Percentiles rank a stretch among this genome's conserved stretches.
These are phyloP conservation scores for Nymphalis c-album DNA, from an alignment of 2,888 invertebrate species.

Conservation along the genomic window DNA sequence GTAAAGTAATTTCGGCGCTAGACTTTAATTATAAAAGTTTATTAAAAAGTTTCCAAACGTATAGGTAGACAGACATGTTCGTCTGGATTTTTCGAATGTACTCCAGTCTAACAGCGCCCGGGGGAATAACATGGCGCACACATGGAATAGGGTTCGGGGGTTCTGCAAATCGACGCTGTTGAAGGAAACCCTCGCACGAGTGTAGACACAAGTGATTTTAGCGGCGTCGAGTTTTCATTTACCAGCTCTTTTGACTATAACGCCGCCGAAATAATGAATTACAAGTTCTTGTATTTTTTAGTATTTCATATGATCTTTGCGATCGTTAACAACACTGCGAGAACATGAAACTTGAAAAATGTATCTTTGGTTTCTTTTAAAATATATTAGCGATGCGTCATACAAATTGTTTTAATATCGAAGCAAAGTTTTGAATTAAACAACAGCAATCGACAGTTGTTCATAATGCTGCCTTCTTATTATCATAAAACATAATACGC, in stretches of 20 bases:
- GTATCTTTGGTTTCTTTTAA: no score
- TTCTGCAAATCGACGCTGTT: constrained; percentile 25
- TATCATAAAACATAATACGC: no score
- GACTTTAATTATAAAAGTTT: constrained; percentile 9
- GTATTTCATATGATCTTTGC: not conserved
- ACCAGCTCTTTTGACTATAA: constrained; percentile 23
- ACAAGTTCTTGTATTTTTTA: constrained; percentile 14
- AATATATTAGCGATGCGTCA: no score
- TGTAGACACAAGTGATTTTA: constrained; percentile 35
- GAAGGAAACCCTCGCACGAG: constrained; percentile 26
- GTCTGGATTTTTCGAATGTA: constrained; percentile 31
- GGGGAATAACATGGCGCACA: constrained; percentile 30
- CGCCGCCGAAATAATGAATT: constrained; percentile 33
- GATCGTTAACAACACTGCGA: not conserved
- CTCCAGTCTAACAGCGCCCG: constrained; percentile 27
- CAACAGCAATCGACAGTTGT: no score
- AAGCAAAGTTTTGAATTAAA: no score
- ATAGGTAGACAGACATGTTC: constrained; percentile 7
- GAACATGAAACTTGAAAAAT: no score
- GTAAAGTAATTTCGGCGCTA: no score
- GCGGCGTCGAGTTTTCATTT: constrained; percentile 32
- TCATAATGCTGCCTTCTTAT: no score
- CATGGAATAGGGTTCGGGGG: constrained; percentile 25
- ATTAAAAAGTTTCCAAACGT: not conserved
- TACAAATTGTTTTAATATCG: no score